Conservation (phyloP, 2,113 vertebrate species). For the Heteronetta atricapilla region DNA sequence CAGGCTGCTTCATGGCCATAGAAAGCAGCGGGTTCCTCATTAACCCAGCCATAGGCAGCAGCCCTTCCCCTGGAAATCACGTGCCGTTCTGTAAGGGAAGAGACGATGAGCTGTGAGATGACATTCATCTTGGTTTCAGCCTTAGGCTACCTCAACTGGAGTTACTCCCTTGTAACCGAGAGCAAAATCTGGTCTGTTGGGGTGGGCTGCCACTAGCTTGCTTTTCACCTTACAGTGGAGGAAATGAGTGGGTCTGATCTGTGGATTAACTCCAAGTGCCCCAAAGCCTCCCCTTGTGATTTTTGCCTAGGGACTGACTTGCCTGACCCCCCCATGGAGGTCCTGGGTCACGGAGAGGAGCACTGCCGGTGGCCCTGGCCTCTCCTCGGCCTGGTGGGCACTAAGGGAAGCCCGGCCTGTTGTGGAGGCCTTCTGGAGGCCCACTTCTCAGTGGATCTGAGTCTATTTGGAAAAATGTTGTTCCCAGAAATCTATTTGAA, state of each 20-base stretch:
- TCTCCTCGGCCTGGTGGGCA: neutral
- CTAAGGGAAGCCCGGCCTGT: neutral
- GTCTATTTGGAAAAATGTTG: neutral
- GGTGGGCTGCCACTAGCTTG: neutral
- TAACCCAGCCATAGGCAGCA: rapidly evolving
- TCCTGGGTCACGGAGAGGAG: neutral
- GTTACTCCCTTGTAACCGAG: neutral
- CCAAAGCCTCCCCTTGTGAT: neutral
- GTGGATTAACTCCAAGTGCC: neutral
- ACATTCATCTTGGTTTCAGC: neutral
- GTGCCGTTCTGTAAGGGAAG: neutral
- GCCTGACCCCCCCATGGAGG: neutral
- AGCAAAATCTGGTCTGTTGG: neutral
- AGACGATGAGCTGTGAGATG: neutral
- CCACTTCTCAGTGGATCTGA: neutral
- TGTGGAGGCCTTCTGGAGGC: neutral
- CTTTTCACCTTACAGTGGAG: neutral
- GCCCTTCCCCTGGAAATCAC: neutral
- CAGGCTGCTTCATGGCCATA: neutral
- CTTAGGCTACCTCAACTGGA: neutral
- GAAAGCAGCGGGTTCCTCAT: neutral
- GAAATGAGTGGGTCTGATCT: neutral
- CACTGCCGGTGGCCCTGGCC: neutral
- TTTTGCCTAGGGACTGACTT: neutral
- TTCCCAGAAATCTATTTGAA: neutral